These are phyloP conservation scores for cat (Felis catus) DNA, from an alignment of 2,113 vertebrate species.

Conservation along the genomic window DNA sequence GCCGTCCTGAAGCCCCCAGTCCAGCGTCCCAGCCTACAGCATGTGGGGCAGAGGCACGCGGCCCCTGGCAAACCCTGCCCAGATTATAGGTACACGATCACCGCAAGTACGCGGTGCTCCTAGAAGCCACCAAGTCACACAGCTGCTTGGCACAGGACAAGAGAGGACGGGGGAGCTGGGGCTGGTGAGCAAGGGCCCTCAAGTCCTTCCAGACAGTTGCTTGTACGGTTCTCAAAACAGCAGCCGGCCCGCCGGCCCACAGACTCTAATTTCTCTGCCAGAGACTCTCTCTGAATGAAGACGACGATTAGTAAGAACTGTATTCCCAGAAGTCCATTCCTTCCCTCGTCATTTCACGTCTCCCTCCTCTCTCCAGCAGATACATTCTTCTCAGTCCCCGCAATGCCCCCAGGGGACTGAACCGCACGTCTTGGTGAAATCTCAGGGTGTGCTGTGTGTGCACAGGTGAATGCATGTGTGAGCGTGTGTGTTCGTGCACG, in stretches of 20 bases:
- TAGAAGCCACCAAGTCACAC: background rate
- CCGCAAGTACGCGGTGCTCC: background rate
- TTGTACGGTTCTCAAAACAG: background rate
- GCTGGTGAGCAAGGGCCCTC: background rate
- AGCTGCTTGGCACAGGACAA: background rate
- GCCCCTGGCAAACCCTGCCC: background rate
- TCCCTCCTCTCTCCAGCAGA: background rate
- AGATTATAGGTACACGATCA: background rate
- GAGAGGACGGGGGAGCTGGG: background rate
- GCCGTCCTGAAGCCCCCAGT: background rate
- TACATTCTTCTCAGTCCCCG: background rate
- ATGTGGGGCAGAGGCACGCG: background rate
- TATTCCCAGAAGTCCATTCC: background rate
- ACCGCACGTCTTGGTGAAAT: accelerated
- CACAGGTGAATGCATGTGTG: accelerated
- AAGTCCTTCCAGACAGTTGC: background rate
- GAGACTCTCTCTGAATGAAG: background rate
- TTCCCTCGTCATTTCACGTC: background rate
- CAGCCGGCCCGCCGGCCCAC: background rate
- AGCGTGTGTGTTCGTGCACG: accelerated
- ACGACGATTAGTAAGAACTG: background rate
- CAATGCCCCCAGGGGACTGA: background rate
- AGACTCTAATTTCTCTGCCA: background rate
- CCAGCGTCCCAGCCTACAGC: background rate
- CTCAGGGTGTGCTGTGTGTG: background rate